Evolutionary conservation across 92 coral and sea anemone genomes (phyloP).

Genomic region (Parazoanthus darwini): DNA sequence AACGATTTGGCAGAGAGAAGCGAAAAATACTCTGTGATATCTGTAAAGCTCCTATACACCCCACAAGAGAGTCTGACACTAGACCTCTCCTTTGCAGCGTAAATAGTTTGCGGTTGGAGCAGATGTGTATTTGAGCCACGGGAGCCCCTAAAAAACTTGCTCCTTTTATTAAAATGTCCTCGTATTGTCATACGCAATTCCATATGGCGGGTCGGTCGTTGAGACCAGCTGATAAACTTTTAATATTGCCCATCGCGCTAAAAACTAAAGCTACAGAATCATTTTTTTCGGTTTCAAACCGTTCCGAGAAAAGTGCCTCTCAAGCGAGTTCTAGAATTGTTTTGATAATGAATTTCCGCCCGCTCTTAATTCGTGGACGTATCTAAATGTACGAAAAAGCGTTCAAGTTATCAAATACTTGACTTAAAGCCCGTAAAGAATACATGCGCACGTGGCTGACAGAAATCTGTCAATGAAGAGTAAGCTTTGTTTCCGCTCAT

Average conservation of each 20-base stretch:
- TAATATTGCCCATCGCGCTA: constrained; percentile 20
- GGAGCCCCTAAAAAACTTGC: constrained; percentile 44
- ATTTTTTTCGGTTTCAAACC: not conserved
- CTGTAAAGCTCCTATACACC: not conserved
- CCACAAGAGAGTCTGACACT: not conserved
- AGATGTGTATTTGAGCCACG: constrained; percentile 44
- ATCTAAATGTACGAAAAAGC: constrained; percentile 13
- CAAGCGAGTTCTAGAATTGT: not conserved
- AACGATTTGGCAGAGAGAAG: not conserved
- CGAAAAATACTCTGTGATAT: not conserved
- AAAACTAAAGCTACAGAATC: not conserved
- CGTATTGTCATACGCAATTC: constrained; percentile 39
- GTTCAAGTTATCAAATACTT: constrained; percentile 30
- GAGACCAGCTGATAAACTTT: constrained; percentile 41
- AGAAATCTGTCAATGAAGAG: constrained; percentile 46
- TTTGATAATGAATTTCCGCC: constrained; percentile 27
- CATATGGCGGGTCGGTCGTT: constrained; percentile 35
- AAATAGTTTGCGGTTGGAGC: constrained; percentile 46
- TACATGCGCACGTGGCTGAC: constrained; percentile 32
- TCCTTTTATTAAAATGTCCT: constrained; percentile 40
- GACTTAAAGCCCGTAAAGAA: constrained; percentile 29
- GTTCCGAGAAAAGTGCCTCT: not conserved
- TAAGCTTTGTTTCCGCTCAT: constrained; percentile 62
- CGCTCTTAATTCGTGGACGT: constrained; percentile 29
- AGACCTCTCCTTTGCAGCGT: constrained; percentile 2